A percentile compares a stretch with the other conserved stretches of the same genome.
Conservation (phyloP, 1,140 invertebrate genomes). For the Lepidurus apus region DNA sequence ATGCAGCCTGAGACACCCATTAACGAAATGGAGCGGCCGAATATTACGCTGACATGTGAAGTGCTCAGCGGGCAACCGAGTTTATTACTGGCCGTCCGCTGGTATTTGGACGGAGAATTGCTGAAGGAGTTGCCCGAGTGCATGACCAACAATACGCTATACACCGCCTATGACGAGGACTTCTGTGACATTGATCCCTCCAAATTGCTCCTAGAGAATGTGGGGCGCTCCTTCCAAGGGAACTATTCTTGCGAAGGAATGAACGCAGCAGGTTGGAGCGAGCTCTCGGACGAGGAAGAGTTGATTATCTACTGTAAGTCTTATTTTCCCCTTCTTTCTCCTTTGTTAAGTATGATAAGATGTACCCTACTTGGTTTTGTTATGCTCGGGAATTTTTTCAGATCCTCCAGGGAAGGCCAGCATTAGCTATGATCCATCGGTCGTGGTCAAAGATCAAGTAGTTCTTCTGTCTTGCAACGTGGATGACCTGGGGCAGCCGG, state of each 20-base stretch:
- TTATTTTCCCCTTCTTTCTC: not conserved
- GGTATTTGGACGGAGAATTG: constrained; percentile 75
- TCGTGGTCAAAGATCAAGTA: constrained; percentile 70
- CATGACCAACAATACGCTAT: constrained; percentile 35
- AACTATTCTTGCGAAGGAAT: constrained; percentile 84
- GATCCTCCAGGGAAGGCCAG: constrained; percentile 69
- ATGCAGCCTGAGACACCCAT: constrained; percentile 70
- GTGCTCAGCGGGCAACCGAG: constrained; percentile 56
- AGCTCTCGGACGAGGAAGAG: constrained; percentile 62
- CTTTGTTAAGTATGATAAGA: constrained; percentile 14
- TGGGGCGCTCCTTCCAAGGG: constrained; percentile 77
- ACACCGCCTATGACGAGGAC: constrained; percentile 38
- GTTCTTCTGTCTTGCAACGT: constrained; percentile 75
- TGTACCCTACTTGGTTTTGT: constrained; percentile 26
- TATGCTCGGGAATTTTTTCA: constrained; percentile 39
- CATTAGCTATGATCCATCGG: constrained; percentile 61
- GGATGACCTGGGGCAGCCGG: constrained; percentile 69
- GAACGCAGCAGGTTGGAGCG: constrained; percentile 79
- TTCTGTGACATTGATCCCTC: constrained; percentile 79
- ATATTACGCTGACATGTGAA: constrained; percentile 75
- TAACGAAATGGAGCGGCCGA: constrained; percentile 68
- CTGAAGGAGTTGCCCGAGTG: constrained; percentile 80
- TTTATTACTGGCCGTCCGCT: constrained; percentile 50
- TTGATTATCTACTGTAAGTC: constrained; percentile 72
- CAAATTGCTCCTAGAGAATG: constrained; percentile 70